These are phyloP conservation scores for Phenacoccus solenopsis DNA, from an alignment of 1,140 invertebrate genomes.

Conservation along the genomic window DNA sequence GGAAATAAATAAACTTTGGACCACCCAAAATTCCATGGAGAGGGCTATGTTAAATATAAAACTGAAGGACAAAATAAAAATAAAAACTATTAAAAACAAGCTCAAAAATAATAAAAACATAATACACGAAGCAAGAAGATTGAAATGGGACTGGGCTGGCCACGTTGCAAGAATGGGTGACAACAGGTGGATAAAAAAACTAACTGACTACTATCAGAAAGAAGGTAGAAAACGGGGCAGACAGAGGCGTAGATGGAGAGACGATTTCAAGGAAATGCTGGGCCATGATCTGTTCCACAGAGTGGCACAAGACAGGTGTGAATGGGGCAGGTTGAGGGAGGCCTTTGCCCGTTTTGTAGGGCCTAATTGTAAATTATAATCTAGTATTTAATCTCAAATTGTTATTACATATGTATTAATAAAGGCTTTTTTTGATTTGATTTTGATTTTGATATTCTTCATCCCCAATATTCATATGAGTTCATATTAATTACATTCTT, in stretches of 20 bases:
- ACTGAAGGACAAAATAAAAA: constrained; percentile 6
- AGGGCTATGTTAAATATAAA: neutral
- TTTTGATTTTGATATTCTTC: no score
- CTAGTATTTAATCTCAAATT: no score
- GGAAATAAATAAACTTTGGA: neutral
- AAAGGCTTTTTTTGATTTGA: no score
- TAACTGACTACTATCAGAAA: neutral
- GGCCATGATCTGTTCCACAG: no score
- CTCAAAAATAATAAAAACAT: neutral
- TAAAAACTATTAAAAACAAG: neutral
- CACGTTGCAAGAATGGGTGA: constrained; percentile 16
- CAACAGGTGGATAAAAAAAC: constrained; percentile 14
- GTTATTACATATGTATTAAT: no score
- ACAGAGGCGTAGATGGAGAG: constrained; percentile 17
- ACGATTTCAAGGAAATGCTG: no score
- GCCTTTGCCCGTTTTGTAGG: no score
- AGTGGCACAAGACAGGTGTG: no score
- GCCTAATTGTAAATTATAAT: no score
- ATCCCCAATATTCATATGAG: no score
- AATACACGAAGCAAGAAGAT: neutral
- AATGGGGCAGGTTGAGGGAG: no score
- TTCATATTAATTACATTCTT: no score
- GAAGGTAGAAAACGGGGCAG: constrained; percentile 17
- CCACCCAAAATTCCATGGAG: constrained; percentile 2
- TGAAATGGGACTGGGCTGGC: constrained; percentile 22